Percentiles rank a stretch among this genome's conserved stretches.
Evolutionary conservation across 53 echinoderm and acorn worm genomes (phyloP).

Genomic region (Echinarachnius parma): DNA sequence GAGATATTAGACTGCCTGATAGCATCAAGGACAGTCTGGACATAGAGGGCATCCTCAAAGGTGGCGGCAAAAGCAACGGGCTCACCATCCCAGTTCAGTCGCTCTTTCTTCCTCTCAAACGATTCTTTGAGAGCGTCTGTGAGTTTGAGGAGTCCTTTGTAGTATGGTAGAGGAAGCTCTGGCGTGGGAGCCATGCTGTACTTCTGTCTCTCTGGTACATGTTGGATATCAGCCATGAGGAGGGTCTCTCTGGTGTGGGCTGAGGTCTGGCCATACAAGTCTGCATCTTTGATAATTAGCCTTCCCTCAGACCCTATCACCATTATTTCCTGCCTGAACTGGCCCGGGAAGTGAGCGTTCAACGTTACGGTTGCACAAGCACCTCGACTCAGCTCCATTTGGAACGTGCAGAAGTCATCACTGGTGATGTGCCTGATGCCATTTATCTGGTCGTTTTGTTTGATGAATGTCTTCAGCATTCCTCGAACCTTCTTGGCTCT

Average conservation of each 20-base stretch:
- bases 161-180: conserved; percentile 87
- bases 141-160: conserved; percentile 90
- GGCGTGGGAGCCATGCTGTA: conserved; percentile 64
- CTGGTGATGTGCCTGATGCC: conserved; percentile 96
- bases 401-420: conserved; percentile 93
- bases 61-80: conserved; percentile 90
- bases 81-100: conserved; percentile 86
- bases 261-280: conserved; percentile 77
- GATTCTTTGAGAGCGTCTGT: conserved; percentile 91
- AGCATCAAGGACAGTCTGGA: conserved; percentile 94
- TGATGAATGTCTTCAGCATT: conserved; percentile 91
- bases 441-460: conserved; percentile 85
- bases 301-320: conserved; percentile 89
- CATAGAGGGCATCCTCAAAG: conserved; percentile 93
- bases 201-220: conserved; percentile 81
- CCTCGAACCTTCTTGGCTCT: conserved; percentile 76
- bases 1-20: conserved; percentile 72
- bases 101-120: conserved; percentile 90
- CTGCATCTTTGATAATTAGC: conserved; percentile 75
- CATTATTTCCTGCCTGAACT: conserved; percentile 84
- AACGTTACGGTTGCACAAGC: conserved; percentile 79
- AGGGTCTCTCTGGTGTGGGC: conserved; percentile 69
- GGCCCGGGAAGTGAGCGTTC: conserved; percentile 91
- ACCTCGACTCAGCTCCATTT: conserved; percentile 83
- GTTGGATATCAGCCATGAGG: conserved; percentile 85